phyloP scores from a whole-genome alignment of 2,113 vertebrate species.

The Corapipo altera region DNA sequence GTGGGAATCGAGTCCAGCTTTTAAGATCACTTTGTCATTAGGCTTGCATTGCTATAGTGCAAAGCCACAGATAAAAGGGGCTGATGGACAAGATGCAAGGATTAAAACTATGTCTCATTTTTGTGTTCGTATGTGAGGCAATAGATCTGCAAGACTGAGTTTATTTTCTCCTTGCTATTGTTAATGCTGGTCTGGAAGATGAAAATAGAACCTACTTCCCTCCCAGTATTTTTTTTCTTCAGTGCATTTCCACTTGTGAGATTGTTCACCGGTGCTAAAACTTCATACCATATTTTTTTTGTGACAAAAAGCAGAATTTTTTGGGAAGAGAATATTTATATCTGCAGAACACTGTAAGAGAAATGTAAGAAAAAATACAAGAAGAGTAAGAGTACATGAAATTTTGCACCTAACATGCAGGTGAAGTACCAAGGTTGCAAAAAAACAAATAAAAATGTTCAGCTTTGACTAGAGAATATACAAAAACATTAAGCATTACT shows the following conservation, averaged over 20 bases:
- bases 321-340: background rate
- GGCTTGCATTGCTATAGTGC: background rate
- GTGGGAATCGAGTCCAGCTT: constrained; percentile 16
- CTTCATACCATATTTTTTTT: background rate
- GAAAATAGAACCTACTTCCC: background rate
- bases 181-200: background rate
- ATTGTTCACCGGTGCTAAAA: background rate
- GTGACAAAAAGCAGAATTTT: background rate
- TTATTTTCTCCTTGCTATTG: background rate
- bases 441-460: background rate
- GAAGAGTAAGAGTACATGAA: background rate
- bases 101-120: background rate
- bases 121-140: background rate
- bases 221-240: background rate
- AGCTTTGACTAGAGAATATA: background rate
- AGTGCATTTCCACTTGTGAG: background rate
- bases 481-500: background rate
- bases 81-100: background rate
- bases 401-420: background rate
- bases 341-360: background rate
- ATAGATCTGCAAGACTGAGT: background rate
- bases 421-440: background rate
- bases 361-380: background rate
- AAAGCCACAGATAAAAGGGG: constrained; percentile 1
- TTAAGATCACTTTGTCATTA: constrained; percentile 23